A percentile compares a stretch with the other conserved stretches of the same genome.
phyloP scores from a whole-genome alignment of 2,113 vertebrate genomes.

The Taurulus bubalis region DNA sequence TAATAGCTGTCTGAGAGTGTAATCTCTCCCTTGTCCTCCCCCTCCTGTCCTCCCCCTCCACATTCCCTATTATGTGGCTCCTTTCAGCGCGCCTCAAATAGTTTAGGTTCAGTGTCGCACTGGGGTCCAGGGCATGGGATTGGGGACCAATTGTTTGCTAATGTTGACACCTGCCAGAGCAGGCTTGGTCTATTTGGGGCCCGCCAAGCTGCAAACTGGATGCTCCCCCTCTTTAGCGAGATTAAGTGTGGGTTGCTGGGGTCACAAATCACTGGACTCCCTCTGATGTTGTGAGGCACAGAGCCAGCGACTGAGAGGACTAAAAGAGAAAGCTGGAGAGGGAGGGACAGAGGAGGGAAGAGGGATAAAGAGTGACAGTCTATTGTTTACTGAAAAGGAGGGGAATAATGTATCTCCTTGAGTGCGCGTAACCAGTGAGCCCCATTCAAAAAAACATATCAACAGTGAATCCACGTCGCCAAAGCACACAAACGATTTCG shows the following conservation, averaged over 20 bases:
- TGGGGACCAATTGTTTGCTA: slow-evolving; percentile 84
- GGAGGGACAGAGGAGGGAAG: slow-evolving; percentile 69
- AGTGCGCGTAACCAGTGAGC: slow-evolving; percentile 60
- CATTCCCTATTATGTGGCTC: slow-evolving; percentile 77
- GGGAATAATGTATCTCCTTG: slow-evolving; percentile 80
- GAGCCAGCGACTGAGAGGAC: slow-evolving; percentile 84
- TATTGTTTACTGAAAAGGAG: slow-evolving; percentile 79
- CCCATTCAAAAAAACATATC: slow-evolving; percentile 61
- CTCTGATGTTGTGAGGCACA: slow-evolving; percentile 86
- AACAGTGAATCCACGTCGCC: slow-evolving; percentile 39
- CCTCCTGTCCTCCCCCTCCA: slow-evolving; percentile 72
- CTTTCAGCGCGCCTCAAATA: slow-evolving; percentile 79
- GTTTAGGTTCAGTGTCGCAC: slow-evolving; percentile 80
- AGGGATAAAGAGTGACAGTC: slow-evolving; percentile 79
- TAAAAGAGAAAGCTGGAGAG: slow-evolving; percentile 70
- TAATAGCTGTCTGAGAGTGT: slow-evolving; percentile 86
- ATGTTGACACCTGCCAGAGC: slow-evolving; percentile 87
- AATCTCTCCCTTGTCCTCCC: slow-evolving; percentile 83
- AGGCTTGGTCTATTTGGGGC: slow-evolving; percentile 76
- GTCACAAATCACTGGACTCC: slow-evolving; percentile 90
- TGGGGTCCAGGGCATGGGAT: slow-evolving; percentile 74
- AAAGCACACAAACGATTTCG: slow-evolving; percentile 47
- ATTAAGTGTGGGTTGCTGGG: slow-evolving; percentile 88
- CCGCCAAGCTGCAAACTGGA: slow-evolving; percentile 76
- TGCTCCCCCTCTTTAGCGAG: slow-evolving; percentile 87